Conservation (phyloP, 2,113 vertebrate genomes). For the Heliornis fulica region DNA sequence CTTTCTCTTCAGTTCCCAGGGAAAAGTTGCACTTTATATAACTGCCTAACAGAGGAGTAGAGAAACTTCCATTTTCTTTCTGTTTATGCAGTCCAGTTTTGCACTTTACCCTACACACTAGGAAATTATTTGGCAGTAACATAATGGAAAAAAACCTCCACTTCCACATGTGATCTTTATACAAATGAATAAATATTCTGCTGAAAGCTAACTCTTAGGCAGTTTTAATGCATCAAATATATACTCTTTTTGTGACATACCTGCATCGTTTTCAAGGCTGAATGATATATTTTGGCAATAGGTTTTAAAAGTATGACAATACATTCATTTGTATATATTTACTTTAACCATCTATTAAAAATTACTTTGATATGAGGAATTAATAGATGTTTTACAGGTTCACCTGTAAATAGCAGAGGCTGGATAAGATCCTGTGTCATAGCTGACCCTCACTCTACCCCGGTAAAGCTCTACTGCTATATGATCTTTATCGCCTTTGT, state of each 20-base stretch:
- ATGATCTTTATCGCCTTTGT: constrained; percentile 92
- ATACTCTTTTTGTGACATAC: not conserved
- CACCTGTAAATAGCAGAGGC: constrained; percentile 98
- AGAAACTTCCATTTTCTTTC: not conserved
- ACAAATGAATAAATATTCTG: not conserved
- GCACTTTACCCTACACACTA: not conserved
- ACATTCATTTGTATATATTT: not conserved
- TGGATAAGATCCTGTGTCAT: constrained; percentile 91
- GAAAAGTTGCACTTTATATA: not conserved
- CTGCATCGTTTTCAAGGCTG: not conserved
- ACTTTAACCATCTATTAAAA: not conserved
- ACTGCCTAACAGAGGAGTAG: not conserved
- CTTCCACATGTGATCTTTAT: not conserved
- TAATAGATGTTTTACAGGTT: not conserved
- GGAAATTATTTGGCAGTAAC: not conserved
- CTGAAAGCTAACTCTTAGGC: not conserved
- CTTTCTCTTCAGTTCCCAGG: not conserved
- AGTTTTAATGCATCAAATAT: not conserved
- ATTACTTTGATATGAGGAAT: not conserved
- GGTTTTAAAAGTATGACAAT: not conserved
- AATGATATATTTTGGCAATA: not conserved
- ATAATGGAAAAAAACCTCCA: not conserved
- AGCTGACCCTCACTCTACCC: constrained; percentile 94
- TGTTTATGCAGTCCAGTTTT: not conserved
- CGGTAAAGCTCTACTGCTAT: constrained; percentile 93